phyloP scores from a whole-genome alignment of 2,113 vertebrate species.

The Psilopogon haemacephalus region DNA sequence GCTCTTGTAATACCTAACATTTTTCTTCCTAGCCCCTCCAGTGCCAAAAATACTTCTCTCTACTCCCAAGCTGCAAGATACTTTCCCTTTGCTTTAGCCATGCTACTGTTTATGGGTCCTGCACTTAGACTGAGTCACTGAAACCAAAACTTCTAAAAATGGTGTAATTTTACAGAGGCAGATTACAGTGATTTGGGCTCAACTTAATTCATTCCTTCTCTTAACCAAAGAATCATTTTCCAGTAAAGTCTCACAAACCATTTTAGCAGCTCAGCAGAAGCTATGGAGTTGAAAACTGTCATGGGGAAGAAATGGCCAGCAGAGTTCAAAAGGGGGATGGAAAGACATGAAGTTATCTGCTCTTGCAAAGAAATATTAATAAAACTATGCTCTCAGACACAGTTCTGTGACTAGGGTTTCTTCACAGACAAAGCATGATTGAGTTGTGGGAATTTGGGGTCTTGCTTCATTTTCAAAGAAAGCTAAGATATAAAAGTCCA shows the following conservation, averaged over 20 bases:
- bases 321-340: neutral
- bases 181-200: neutral
- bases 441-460: neutral
- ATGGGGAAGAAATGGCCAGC: neutral
- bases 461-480: slow-evolving; percentile 14
- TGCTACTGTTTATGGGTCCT: neutral
- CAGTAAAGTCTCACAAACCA: neutral
- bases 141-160: neutral
- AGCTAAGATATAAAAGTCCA: slow-evolving; percentile 3
- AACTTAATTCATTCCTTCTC: neutral
- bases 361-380: neutral
- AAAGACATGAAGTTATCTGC: neutral
- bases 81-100: neutral
- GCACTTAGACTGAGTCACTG: neutral
- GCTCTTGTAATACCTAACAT: neutral
- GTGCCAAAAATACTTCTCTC: neutral
- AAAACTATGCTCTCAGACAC: neutral
- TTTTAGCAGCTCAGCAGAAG: neutral
- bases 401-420: neutral
- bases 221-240: neutral
- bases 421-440: neutral
- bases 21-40: neutral
- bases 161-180: neutral
- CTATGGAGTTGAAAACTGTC: neutral
- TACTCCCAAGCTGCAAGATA: neutral